These are phyloP conservation scores for Eremophila alpestris DNA, from an alignment of 2,797 vertebrate species.

Conservation along the genomic window DNA sequence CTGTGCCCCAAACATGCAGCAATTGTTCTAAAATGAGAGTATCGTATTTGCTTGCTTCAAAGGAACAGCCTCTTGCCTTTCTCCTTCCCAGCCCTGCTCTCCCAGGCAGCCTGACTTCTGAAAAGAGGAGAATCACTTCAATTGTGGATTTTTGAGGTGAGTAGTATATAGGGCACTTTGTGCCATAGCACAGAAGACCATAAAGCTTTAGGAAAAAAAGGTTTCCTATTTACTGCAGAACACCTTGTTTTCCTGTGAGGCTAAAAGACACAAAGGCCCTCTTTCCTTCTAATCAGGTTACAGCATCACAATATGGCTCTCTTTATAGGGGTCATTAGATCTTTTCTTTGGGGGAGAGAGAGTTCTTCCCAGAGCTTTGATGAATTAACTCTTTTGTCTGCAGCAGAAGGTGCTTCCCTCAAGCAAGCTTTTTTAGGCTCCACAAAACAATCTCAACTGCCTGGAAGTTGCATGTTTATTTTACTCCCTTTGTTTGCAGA, in stretches of 20 bases:
- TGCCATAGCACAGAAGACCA: background rate
- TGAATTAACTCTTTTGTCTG: conserved; percentile 59
- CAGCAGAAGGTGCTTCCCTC: conserved; percentile 41
- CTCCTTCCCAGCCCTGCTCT: background rate
- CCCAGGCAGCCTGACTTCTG: background rate
- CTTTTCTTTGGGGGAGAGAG: conserved; percentile 22
- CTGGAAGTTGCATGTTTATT: conserved; percentile 9
- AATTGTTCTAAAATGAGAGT: background rate
- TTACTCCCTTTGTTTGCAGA: background rate
- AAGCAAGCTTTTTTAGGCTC: conserved; percentile 1
- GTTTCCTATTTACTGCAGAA: conserved; percentile 31
- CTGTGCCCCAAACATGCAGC: background rate
- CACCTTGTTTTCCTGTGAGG: conserved; percentile 55
- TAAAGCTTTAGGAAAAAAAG: conserved; percentile 42
- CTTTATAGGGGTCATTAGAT: conserved; percentile 60
- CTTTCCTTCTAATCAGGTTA: conserved; percentile 52
- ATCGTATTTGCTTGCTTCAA: background rate
- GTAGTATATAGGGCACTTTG: background rate
- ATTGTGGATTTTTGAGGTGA: background rate
- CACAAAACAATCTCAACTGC: background rate
- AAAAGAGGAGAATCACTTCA: background rate
- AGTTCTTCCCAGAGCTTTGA: conserved; percentile 3
- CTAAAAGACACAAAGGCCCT: conserved; percentile 30
- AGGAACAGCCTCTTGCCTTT: background rate
- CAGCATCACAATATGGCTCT: conserved; percentile 32